phyloP scores from a whole-genome alignment of 2,113 vertebrate genomes.

The Ctenomys sociabilis region DNA sequence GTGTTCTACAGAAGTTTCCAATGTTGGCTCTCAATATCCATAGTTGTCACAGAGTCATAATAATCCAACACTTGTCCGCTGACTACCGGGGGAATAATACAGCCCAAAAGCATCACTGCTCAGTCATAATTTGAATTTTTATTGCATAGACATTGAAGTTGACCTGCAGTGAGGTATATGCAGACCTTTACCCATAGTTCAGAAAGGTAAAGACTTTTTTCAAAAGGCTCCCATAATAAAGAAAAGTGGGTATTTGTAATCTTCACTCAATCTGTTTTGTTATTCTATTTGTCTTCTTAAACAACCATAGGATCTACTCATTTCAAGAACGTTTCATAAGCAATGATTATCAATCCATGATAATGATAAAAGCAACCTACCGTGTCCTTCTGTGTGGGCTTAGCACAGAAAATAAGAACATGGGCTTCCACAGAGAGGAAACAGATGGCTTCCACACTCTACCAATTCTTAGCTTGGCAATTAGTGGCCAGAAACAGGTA shows the following conservation, averaged over 20 bases:
- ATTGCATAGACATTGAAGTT: background rate
- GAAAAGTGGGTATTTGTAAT: background rate
- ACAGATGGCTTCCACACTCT: accelerated
- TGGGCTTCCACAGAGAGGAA: background rate
- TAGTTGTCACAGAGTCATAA: background rate
- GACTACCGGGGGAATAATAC: background rate
- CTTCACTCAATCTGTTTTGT: background rate
- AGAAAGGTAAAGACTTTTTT: background rate
- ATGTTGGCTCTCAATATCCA: background rate
- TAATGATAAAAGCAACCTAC: background rate
- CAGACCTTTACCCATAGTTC: background rate
- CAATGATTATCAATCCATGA: background rate
- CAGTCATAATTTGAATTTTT: background rate
- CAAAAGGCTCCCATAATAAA: background rate
- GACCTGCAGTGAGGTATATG: background rate
- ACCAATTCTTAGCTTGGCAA: background rate
- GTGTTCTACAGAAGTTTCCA: background rate
- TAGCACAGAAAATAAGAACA: background rate
- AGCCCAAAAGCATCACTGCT: background rate
- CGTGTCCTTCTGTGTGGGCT: background rate
- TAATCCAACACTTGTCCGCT: accelerated
- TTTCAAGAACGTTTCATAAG: background rate
- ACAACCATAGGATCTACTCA: background rate
- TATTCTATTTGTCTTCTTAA: background rate
- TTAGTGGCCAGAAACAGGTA: background rate